These are phyloP conservation scores for Ptiloglossa arizonensis DNA, from an alignment of 1,140 invertebrate genomes.

Conservation along the genomic window DNA sequence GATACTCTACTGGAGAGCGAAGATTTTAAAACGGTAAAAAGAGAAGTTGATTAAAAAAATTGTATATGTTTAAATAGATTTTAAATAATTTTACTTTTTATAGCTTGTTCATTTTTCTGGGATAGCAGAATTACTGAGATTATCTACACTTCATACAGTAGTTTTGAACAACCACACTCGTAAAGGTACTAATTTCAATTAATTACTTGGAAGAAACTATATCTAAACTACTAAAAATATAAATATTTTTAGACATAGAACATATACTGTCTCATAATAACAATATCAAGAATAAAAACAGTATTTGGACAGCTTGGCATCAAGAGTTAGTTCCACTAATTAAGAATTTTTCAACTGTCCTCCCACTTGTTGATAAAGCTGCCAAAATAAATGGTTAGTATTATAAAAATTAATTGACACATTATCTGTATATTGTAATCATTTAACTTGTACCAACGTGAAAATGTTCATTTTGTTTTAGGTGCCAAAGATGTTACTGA, in stretches of 20 bases:
- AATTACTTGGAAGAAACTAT: background rate
- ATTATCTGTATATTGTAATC: background rate
- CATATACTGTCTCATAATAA: slow-evolving; percentile 57
- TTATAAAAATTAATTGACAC: background rate
- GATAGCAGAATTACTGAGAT: slow-evolving; percentile 81
- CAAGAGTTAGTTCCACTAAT: slow-evolving; percentile 57
- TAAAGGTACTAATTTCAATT: slow-evolving; percentile 54
- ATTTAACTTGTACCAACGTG: background rate
- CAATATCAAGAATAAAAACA: slow-evolving; percentile 58
- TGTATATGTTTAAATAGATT: slow-evolving; percentile 28
- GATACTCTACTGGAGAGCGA: slow-evolving; percentile 81
- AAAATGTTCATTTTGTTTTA: slow-evolving; percentile 44
- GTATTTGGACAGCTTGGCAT: slow-evolving; percentile 71
- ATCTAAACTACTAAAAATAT: slow-evolving; percentile 1
- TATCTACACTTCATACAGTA: slow-evolving; percentile 32
- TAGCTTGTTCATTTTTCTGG: slow-evolving; percentile 88
- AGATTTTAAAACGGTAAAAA: slow-evolving; percentile 81
- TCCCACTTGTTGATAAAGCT: slow-evolving; percentile 82
- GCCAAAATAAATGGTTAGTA: slow-evolving; percentile 83
- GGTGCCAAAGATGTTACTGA: slow-evolving; percentile 76
- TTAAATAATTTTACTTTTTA: slow-evolving; percentile 75
- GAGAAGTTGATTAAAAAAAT: background rate
- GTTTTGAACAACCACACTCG: slow-evolving; percentile 50
- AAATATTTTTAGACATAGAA: slow-evolving; percentile 66
- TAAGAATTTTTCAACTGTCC: slow-evolving; percentile 80